These are phyloP conservation scores for Alviniconcha strummeri DNA, from an alignment of 2,888 invertebrate species.

Conservation along the genomic window DNA sequence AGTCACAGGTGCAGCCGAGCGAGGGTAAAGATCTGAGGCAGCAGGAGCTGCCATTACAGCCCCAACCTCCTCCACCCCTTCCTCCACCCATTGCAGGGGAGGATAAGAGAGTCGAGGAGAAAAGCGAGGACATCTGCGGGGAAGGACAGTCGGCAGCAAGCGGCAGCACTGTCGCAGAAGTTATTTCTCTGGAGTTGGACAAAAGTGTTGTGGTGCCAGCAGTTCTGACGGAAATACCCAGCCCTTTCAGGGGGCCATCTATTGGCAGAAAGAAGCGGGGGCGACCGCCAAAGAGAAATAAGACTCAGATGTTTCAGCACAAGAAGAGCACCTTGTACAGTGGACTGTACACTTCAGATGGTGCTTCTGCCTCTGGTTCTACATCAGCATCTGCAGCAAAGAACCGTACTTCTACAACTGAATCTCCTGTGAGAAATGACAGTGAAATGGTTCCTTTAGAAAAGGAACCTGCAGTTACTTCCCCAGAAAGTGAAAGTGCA, in stretches of 20 bases:
- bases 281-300: slow-evolving; percentile 51
- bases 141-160: neutral
- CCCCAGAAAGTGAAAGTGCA: neutral
- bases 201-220: neutral
- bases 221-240: slow-evolving; percentile 24
- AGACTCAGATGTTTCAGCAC: slow-evolving; percentile 45
- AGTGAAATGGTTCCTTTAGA: too few relatives aligned
- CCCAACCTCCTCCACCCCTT: slow-evolving; percentile 23
- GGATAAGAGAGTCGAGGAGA: neutral
- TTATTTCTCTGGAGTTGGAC: neutral
- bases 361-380: slow-evolving; percentile 11
- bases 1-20: neutral
- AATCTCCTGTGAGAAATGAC: too few relatives aligned
- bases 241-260: slow-evolving; percentile 14
- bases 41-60: slow-evolving; percentile 19
- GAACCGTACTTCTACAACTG: too few relatives aligned
- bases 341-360: slow-evolving; percentile 27
- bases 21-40: slow-evolving; percentile 13
- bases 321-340: slow-evolving; percentile 47
- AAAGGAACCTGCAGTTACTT: too few relatives aligned
- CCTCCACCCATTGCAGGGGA: neutral
- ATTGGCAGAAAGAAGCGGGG: slow-evolving; percentile 52
- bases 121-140: neutral
- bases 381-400: neutral
- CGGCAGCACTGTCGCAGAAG: neutral